Conservation (phyloP, 1,140 invertebrate species). For the Chrysoperla carnea region DNA sequence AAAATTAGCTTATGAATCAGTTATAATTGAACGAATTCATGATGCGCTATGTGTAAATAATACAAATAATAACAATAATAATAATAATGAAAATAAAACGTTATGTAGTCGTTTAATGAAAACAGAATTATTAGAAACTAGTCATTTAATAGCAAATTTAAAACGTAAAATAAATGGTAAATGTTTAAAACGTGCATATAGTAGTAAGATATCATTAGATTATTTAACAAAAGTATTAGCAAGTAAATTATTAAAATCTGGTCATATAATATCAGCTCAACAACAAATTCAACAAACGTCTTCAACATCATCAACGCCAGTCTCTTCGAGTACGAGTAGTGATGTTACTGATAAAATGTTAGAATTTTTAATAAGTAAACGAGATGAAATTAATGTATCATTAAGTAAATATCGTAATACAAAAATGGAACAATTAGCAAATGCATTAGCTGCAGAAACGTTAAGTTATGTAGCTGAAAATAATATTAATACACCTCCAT, state of each 20-base stretch:
- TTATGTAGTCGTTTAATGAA: constrained; percentile 24
- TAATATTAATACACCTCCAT: constrained; percentile 7
- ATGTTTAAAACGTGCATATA: constrained; percentile 27
- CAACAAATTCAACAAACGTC: background rate
- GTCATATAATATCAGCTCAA: constrained; percentile 3
- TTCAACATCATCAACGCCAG: constrained; percentile 9
- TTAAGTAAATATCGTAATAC: constrained; percentile 43
- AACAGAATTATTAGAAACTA: constrained; percentile 49
- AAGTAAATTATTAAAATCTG: constrained; percentile 31
- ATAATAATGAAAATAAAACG: constrained; percentile 18
- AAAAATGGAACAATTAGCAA: constrained; percentile 46
- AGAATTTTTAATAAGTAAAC: constrained; percentile 36
- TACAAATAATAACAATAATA: constrained; percentile 14
- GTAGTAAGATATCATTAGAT: constrained; percentile 33
- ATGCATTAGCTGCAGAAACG: constrained; percentile 42
- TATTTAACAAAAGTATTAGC: constrained; percentile 44
- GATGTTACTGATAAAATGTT: constrained; percentile 22
- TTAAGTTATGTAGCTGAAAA: constrained; percentile 30
- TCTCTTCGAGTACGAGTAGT: constrained; percentile 13
- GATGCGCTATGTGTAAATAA: constrained; percentile 25
- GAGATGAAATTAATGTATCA: constrained; percentile 36
- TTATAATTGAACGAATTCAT: constrained; percentile 40
- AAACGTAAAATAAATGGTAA: constrained; percentile 42
- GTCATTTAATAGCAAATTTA: constrained; percentile 49
- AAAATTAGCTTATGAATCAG: constrained; percentile 56